These are phyloP conservation scores for Tragelaphus strepsiceros DNA, from an alignment of 2,113 vertebrate genomes.

Conservation along the genomic window DNA sequence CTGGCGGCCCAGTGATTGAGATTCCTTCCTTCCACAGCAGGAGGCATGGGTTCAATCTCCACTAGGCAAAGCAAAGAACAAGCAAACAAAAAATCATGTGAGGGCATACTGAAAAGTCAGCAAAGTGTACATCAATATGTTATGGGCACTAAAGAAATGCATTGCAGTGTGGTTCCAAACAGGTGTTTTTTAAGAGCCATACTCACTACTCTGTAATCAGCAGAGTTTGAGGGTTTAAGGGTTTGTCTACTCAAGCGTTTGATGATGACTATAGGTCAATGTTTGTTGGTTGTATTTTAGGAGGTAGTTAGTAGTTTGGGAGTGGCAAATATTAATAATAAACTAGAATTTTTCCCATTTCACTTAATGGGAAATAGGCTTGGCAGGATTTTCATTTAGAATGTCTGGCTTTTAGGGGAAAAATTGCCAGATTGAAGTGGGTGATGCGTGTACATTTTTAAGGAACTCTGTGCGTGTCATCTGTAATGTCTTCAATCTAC, in stretches of 20 bases:
- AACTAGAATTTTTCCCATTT: not conserved
- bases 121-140: accelerated
- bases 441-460: not conserved
- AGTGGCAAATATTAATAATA: not conserved
- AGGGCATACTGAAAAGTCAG: not conserved
- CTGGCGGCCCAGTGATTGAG: not conserved
- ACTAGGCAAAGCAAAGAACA: not conserved
- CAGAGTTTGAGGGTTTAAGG: not conserved
- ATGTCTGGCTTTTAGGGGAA: not conserved
- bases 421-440: not conserved
- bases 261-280: not conserved
- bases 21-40: not conserved
- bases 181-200: not conserved
- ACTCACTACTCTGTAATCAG: not conserved
- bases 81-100: not conserved
- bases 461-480: not conserved
- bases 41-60: not conserved
- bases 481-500: not conserved
- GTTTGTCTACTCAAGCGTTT: not conserved
- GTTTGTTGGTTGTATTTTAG: not conserved
- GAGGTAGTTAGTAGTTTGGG: not conserved
- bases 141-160: not conserved
- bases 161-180: not conserved
- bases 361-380: not conserved
- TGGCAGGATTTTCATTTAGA: not conserved